Evolutionary conservation across 2,113 vertebrate genomes (phyloP).

Genomic region (Rallus limicola): DNA sequence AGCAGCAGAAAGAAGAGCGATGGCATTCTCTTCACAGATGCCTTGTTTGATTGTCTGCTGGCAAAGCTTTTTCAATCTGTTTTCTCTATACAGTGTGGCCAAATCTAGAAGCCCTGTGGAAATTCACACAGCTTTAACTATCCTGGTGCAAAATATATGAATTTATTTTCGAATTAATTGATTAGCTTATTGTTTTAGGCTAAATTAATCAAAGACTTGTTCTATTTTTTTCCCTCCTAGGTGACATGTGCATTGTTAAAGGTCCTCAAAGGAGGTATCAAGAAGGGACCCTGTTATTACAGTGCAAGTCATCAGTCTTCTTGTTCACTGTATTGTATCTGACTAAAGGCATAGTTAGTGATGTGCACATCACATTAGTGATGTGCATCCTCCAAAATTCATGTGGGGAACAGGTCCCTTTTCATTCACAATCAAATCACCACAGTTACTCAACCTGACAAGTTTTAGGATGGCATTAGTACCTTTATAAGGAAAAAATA

Average conservation of each 20-base stretch:
- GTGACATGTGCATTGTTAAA: background rate
- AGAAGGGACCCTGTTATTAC: background rate
- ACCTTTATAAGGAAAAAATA: background rate
- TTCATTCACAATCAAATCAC: background rate
- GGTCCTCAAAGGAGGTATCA: background rate
- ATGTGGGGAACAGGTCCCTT: background rate
- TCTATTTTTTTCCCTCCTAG: accelerated
- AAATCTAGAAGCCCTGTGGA: slow-evolving; percentile 89
- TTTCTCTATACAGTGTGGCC: slow-evolving; percentile 93
- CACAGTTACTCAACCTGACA: background rate
- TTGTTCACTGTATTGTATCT: background rate
- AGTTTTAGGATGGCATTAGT: background rate
- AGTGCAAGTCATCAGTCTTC: background rate
- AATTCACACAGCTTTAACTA: background rate
- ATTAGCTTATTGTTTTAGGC: background rate
- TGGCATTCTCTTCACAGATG: slow-evolving; percentile 96
- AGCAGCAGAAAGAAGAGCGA: slow-evolving; percentile 92
- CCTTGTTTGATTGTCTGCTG: slow-evolving; percentile 97
- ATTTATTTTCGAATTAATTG: background rate
- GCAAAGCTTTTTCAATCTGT: slow-evolving; percentile 91
- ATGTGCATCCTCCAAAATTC: background rate
- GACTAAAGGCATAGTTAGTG: background rate
- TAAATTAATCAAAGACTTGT: background rate
- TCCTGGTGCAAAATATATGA: background rate
- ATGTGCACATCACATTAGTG: background rate